Base-by-base conservation (phyloP, 1,140 invertebrate species). In the Camponotus pennsylvanicus region DNA sequence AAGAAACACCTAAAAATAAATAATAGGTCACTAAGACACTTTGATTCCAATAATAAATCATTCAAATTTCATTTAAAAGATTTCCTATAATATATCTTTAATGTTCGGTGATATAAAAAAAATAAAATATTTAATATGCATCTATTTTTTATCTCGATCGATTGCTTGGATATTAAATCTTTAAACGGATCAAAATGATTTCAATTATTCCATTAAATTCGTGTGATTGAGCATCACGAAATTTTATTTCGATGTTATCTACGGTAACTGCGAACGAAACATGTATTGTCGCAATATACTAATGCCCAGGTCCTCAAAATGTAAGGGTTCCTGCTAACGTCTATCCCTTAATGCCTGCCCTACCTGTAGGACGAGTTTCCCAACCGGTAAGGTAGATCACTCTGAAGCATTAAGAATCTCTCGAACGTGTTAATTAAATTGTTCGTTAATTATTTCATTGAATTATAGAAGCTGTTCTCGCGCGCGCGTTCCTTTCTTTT, bases 311-410 rank as follows among this genome's bases (percentile, higher is more conserved):
- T 1, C 8, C 45, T 7, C 27, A 27, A 45, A 9, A 15, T 32
- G n/a, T 49, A 11, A 66, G 8, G 11, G 2, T 69, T 21, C 69
- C n/a, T 40, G n/a, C 55, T 71, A 82, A 71, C 9, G 9, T 42
- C 40, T 69, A 69, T 73, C 15, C 69, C 84, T 90, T 84, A 87
- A 89, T 42, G 4, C n/a, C 52, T 83, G 61, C 40, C 71, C 69
- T 6, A 15, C 52, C 52, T 82, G 61, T 34, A 21, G 80, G 70
- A 86, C 77, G 55, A 78, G 85, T 87, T 88, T 86, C 76, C 64
- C 93, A 73, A 94, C 88, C 93, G 94, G 90, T 95, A 95, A 95
- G 91, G 94, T 93, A 95, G 94, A 90, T 90, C 86, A 75, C 92
- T 86, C 70, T 82, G 64, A 69, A 80, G 18, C 3, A 52, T 52